These are phyloP conservation scores for Diploptera punctata DNA, from an alignment of 2,888 invertebrate species.

Conservation along the genomic window DNA sequence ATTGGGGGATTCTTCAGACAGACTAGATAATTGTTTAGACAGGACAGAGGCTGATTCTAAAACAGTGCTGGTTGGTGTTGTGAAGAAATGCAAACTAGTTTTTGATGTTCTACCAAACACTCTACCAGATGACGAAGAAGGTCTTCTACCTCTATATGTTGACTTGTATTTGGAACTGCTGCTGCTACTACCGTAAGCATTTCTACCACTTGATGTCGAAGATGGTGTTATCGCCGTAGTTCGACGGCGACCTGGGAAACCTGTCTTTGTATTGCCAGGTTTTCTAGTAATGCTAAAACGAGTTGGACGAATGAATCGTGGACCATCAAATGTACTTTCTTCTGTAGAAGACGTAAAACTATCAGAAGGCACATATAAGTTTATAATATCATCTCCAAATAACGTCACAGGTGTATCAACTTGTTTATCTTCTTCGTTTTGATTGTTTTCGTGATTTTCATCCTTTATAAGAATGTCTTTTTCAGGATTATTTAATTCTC, in stretches of 20 bases:
- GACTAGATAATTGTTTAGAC: too few species aligned
- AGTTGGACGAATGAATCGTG: constrained; percentile 44
- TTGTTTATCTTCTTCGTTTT: background rate
- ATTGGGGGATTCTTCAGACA: background rate
- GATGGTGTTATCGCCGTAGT: constrained; percentile 1
- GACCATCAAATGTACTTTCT: constrained; percentile 37
- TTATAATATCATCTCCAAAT: background rate
- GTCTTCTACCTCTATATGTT: constrained; percentile 24
- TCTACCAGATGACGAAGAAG: constrained; percentile 18
- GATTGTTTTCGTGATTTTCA: background rate
- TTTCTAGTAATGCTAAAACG: constrained; percentile 43
- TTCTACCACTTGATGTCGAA: background rate
- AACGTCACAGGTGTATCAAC: too few species aligned
- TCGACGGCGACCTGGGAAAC: constrained; percentile 37
- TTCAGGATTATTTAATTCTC: background rate
- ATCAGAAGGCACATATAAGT: background rate
- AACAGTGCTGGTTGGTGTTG: background rate
- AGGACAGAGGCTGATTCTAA: background rate
- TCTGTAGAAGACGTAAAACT: background rate
- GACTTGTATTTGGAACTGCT: constrained; percentile 13
- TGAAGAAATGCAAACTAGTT: background rate
- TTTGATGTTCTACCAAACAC: constrained; percentile 30
- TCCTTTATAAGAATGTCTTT: background rate
- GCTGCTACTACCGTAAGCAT: background rate
- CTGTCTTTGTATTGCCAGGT: constrained; percentile 42